Evolutionary conservation across 2,113 vertebrate genomes (phyloP), one percentile per base, ranked within the genome.

Genomic region (Oxyura jamaicensis): DNA sequence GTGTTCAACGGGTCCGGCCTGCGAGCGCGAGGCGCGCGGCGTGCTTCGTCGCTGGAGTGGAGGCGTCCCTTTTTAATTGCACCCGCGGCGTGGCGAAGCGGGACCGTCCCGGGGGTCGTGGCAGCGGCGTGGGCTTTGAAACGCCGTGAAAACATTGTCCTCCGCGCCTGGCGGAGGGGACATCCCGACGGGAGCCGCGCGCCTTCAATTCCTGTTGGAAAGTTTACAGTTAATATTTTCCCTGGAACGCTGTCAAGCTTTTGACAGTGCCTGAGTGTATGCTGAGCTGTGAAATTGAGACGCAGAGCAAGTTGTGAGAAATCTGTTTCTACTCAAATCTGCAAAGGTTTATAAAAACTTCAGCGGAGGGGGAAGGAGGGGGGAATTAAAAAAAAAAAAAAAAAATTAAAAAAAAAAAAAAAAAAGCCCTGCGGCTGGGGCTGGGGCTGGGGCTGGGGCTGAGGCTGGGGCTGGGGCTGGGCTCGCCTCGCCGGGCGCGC

Each of bases 251-350:
- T 98, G 97, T 98, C 98, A 99, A 98, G 98, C 97, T 97, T 98
- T 97, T 98, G 98, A 98, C 98, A 98, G 98, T 96, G 97, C 98
- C 98, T 96, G 96, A 98, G 98, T 98, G 97, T 98, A 97, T 94
- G 97, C 98, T 95, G 97, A 97, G 96, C 98, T 98, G 98, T 98
- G 98, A 98, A 98, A 98, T 94, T 86, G 97, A 98, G 98, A 98
- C 97, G 94, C 96, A 90, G 98, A 98, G 98, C 98, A 96, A 98
- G 96, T 98, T 96, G 97, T 94, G 97, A 97, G 97, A 98, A 98
- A 99, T 99, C 98, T 99, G 98, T 98, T 99, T 99, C 98, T 98
- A 98, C 98, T 99, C 98, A 98, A 97, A 97, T 95, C 97, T 93
- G 97, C 95, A 97, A 97, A 98, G 98, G 98, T 98, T 98, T 98